Evolutionary conservation across 92 coral and sea anemone genomes (phyloP), one percentile per base, ranked within the genome.

Genomic region (Palythoa grandiflora): DNA sequence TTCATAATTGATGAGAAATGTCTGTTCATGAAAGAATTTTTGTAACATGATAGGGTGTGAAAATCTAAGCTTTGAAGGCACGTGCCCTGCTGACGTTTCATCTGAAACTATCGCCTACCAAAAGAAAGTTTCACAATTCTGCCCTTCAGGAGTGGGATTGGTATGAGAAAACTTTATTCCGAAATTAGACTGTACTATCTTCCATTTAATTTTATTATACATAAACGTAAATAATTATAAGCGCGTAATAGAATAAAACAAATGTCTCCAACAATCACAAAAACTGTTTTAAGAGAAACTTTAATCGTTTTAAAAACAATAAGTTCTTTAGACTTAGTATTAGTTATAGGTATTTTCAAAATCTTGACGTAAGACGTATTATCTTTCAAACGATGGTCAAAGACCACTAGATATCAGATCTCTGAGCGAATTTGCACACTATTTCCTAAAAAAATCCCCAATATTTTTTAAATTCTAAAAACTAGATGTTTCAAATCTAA

Each of bases 1-100:
- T 81, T 81, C 86, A 81, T 81, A 63, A 81, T 81, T 81, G 75
- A 81, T 81, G 86, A 81, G 86, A 81, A 81, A 48, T 44, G 86
- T 81, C 86, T 80, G 38, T 50, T 38, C 21, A 9, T 39, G 71
- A 19, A 59, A 38, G 17, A n/a, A 80, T 38, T 78, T 4, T 63
- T 80, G 73, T n/a, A 20, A 65, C 38, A 40, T 11, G 75, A 79
- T 60, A 61, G 38, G 84, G 54, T 63, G 16, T 55, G 20, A 63
- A 63, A 79, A 38, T 60, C 38, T 11, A 60, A 38, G 19, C 12
- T 17, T 61, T 47, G 38, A 77, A 77, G 61, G 86, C 86, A 68
- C 86, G 86, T 81, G 86, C 60, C 76, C 21, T 8, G 47, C 66
- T 81, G 86, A 81, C 76, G 86, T 81, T 81, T 66, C 3, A 1